These are phyloP conservation scores for Drosophila baimaii DNA, from an alignment of 1,140 invertebrate genomes.

Conservation along the genomic window DNA sequence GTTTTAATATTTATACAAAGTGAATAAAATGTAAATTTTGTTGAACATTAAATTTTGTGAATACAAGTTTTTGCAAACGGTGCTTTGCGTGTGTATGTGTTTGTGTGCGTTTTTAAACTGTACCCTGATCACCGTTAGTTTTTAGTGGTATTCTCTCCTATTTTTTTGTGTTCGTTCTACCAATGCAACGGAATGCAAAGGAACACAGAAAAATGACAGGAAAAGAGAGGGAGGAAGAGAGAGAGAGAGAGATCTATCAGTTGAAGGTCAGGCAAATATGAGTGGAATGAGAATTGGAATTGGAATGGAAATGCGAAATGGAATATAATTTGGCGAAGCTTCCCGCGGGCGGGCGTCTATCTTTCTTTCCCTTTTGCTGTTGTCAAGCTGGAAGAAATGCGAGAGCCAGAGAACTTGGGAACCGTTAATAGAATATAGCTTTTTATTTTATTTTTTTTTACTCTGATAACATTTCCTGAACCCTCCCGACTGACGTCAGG, in stretches of 20 bases:
- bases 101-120: no score
- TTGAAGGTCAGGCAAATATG: conserved; percentile 23
- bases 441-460: conserved; percentile 4
- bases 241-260: not conserved
- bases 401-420: not conserved
- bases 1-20: not conserved
- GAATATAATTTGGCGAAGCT: conserved; percentile 1
- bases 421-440: conserved; percentile 22
- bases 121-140: conserved; percentile 4
- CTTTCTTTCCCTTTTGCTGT: not conserved
- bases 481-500: conserved; percentile 20
- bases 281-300: not conserved
- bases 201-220: not conserved
- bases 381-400: conserved; percentile 12
- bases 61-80: not conserved
- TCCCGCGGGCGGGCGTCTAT: not conserved
- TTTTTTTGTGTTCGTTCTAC: not conserved
- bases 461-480: conserved; percentile 41
- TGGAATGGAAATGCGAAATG: not conserved
- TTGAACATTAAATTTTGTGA: not conserved
- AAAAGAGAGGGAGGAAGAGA: not conserved
- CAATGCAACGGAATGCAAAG: conserved; percentile 7
- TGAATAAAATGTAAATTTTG: no score
- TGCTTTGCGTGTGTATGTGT: not conserved
- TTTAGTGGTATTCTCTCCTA: not conserved